Percentiles rank a stretch among this genome's conserved stretches.
Evolutionary conservation across 2,113 vertebrate genomes (phyloP).

Genomic region (Pipa parva): DNA sequence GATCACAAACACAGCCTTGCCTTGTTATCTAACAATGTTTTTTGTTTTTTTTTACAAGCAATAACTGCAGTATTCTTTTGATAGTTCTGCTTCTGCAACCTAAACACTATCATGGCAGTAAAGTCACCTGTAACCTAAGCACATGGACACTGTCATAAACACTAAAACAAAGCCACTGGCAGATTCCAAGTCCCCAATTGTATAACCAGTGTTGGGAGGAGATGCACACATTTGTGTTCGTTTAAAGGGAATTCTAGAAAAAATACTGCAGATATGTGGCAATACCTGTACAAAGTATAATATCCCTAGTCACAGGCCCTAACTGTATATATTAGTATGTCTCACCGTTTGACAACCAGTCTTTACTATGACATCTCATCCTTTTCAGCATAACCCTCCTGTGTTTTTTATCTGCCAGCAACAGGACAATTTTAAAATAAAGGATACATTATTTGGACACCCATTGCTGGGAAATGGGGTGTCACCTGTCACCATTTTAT

Average conservation of each 20-base stretch:
- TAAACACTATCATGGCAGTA: too few species aligned
- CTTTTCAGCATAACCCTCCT: background rate
- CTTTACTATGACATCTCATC: slow-evolving; percentile 31
- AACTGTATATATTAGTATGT: slow-evolving; percentile 33
- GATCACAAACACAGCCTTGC: too few species aligned
- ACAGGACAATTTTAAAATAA: slow-evolving; percentile 14
- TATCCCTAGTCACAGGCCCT: slow-evolving; percentile 2
- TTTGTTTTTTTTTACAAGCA: too few species aligned
- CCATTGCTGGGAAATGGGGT: slow-evolving; percentile 27
- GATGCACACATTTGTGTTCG: too few species aligned
- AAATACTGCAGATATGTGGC: background rate
- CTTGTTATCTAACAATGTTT: too few species aligned
- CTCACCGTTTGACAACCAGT: slow-evolving; percentile 28
- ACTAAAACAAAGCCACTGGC: too few species aligned
- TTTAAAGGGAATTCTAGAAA: background rate
- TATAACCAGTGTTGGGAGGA: too few species aligned
- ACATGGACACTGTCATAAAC: too few species aligned
- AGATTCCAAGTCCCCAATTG: too few species aligned
- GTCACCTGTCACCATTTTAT: slow-evolving; percentile 47
- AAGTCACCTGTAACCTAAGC: too few species aligned
- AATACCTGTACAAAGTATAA: slow-evolving; percentile 22
- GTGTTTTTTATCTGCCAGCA: slow-evolving; percentile 30
- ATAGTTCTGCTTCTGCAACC: too few species aligned
- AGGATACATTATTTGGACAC: slow-evolving; percentile 27
- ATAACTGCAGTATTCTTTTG: too few species aligned